Evolutionary conservation across 2,113 vertebrate species (phyloP), one percentile per base, ranked within the genome.

Genomic region (Galbula dea): DNA sequence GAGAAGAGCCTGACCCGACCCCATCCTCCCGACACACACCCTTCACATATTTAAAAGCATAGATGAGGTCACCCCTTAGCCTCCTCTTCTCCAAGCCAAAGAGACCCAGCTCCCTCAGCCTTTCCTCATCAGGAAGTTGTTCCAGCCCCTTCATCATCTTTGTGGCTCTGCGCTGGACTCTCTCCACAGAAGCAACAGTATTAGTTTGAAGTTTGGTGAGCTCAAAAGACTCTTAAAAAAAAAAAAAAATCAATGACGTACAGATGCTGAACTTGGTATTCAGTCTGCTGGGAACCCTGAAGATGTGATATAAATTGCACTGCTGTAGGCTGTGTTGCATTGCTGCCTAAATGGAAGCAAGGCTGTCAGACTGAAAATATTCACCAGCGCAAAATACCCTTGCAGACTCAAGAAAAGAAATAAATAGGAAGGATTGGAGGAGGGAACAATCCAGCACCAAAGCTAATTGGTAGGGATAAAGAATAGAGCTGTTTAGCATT

Each of bases 401-500:
- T 8, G 0, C 39, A 89, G 54, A 36, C 54, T 87, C 58, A 52
- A 89, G 58, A 68, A 86, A 78, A 87, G 9, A 86, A 52, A 76
- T 83, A 93, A 92, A 41, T 55, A 89, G 37, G 27, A 91, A 67
- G 39, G 62, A 26, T 75, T 45, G 69, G n/a, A 83, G 57, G 18
- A 78, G 18, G 30, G 41, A 93, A 73, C 34, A 72, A 93, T 34
- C 34, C 71, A 83, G 59, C 45, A 51, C 24, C 7, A 6, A 87
- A 91, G 62, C 39, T 87, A 95, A 93, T 92, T 80, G 54, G 48
- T 72, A 94, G 30, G 66, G 76, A 93, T 86, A 90, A 80, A 93
- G 65, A 83, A 77, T 45, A 95, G 49, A 71, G 30, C 67, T 90
- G 43, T 59, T 96, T 93, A 94, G 82, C 88, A 93, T 94, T 96